Evolutionary conservation across 2,113 vertebrate species (phyloP).

Genomic region (Otocyon megalotis): DNA sequence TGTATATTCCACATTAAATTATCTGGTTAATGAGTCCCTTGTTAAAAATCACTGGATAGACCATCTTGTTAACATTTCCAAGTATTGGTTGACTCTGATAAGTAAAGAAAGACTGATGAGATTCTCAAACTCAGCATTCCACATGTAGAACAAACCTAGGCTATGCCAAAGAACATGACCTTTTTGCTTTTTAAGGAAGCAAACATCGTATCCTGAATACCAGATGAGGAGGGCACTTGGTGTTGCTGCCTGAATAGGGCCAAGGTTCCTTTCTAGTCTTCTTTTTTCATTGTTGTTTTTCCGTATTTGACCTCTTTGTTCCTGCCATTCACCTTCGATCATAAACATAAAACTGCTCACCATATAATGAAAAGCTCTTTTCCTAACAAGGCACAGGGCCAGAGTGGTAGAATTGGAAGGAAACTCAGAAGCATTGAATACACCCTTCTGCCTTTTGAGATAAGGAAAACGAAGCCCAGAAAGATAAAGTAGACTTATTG

Average conservation of each 20-base stretch:
- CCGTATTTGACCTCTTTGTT: slow-evolving; percentile 14
- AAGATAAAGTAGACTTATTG: not conserved
- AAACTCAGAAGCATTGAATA: not conserved
- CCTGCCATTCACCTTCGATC: not conserved
- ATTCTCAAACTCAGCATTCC: slow-evolving; percentile 30
- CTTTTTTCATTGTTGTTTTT: not conserved
- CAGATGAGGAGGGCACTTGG: not conserved
- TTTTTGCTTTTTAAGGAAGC: slow-evolving; percentile 1
- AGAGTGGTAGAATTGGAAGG: not conserved
- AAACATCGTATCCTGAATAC: not conserved
- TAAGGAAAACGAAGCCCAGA: slow-evolving; percentile 22
- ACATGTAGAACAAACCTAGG: not conserved
- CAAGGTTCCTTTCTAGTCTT: not conserved
- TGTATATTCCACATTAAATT: not conserved
- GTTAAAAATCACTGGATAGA: not conserved
- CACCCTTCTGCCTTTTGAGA: slow-evolving; percentile 19
- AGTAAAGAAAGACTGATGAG: not conserved
- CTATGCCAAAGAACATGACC: not conserved
- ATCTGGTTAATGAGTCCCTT: not conserved
- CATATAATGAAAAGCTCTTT: slow-evolving; percentile 20
- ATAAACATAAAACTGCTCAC: not conserved
- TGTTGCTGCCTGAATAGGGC: not conserved
- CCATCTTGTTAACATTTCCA: not conserved
- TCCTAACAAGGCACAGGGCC: not conserved
- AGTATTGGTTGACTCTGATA: slow-evolving; percentile 21